Conservation (phyloP, 2,797 vertebrate species). For the Bryconaethiops microstoma region DNA sequence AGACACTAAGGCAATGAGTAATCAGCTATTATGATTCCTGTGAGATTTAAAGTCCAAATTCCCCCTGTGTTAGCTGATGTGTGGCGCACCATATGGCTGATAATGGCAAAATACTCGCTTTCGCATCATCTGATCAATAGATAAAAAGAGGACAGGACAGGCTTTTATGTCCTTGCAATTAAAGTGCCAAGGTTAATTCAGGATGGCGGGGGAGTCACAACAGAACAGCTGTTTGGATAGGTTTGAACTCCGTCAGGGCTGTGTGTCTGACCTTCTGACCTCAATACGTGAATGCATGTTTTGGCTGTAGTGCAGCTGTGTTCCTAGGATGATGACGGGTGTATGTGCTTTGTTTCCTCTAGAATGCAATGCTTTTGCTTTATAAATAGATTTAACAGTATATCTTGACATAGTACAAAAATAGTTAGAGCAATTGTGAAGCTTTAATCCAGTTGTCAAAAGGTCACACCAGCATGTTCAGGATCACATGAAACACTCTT, state of each 20-base stretch:
- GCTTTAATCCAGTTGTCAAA: background rate
- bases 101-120: constrained; percentile 36
- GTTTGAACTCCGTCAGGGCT: constrained; percentile 5
- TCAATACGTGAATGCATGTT: constrained; percentile 9
- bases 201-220: background rate
- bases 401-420: background rate
- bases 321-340: background rate
- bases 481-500: background rate
- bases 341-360: background rate
- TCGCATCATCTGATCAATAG: constrained; percentile 10
- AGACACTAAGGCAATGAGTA: constrained; percentile 37
- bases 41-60: constrained; percentile 11
- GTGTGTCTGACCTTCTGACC: constrained; percentile 25
- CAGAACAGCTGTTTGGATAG: constrained; percentile 28
- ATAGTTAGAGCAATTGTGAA: background rate
- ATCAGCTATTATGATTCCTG: constrained; percentile 32
- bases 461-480: background rate
- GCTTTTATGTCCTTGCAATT: constrained; percentile 23
- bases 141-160: constrained; percentile 26
- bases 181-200: constrained; percentile 29
- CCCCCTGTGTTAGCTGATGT: constrained; percentile 32
- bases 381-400: background rate
- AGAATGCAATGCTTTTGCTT: background rate
- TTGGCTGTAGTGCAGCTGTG: background rate
- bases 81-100: constrained; percentile 33